Percentiles rank a stretch among this genome's conserved stretches.
These are phyloP conservation scores for Antennarius striatus DNA, from an alignment of 2,113 vertebrate genomes.

Conservation along the genomic window DNA sequence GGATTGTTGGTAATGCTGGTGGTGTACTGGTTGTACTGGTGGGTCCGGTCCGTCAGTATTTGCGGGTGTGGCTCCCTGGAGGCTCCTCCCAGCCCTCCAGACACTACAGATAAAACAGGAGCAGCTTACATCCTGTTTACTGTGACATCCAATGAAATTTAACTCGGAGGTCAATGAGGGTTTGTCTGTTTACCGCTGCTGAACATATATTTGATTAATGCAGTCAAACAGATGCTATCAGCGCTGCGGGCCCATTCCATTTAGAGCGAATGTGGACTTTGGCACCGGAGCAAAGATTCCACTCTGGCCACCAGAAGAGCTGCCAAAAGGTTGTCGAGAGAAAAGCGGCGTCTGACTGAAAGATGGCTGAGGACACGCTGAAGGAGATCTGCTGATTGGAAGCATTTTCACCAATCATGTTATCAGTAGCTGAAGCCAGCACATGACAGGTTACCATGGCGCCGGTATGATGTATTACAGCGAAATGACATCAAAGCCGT, in stretches of 20 bases:
- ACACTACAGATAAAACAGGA: not conserved
- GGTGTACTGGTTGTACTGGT: no score
- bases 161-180: slow-evolving; percentile 9
- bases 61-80: no score
- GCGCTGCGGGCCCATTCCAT: slow-evolving; percentile 2
- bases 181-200: slow-evolving; percentile 12
- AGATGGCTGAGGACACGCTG: not conserved
- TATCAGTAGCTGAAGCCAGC: not conserved
- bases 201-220: slow-evolving; percentile 31
- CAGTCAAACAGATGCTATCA: slow-evolving; percentile 12
- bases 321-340: slow-evolving; percentile 3
- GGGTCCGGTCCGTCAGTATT: no score
- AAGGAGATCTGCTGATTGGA: not conserved
- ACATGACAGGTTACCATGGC: not conserved
- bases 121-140: not conserved
- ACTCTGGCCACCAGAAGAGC: not conserved
- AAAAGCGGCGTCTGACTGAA: not conserved
- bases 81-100: no score
- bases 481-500: not conserved
- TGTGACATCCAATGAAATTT: slow-evolving; percentile 1
- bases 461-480: not conserved
- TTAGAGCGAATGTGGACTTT: slow-evolving; percentile 23
- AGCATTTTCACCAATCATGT: not conserved
- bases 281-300: slow-evolving; percentile 2
- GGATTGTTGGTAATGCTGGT: no score